Base-by-base conservation (phyloP, 2,113 vertebrate species). In the Rhodinocichla rosea region DNA sequence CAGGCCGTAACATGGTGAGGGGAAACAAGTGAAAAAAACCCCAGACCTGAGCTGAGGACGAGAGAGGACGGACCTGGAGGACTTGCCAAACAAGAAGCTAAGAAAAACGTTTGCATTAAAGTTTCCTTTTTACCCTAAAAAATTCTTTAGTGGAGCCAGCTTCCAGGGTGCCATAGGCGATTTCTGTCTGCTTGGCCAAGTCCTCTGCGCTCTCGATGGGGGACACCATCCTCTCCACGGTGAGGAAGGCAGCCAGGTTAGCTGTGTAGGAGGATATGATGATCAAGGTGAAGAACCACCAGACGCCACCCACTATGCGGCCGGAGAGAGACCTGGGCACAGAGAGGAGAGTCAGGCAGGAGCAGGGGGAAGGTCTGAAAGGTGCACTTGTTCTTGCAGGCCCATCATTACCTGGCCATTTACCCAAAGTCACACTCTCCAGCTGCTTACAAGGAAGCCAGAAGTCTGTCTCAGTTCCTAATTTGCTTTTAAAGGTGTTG, bases 201-300 rank as follows among this genome's bases (percentile, higher is more conserved):
- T 99, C 99, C 94, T 99, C 99, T 1, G 99, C 99, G 15, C 99
- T 99, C 97, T 99, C 99, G 4, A 99, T 99, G 91, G 99, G 99
- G 26, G 99, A 99, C 94, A 99, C 99, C 99, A 99, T 99, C 97
- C 99, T 99, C 96, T 99, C 99, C 92, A 99, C 99, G 0, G 99
- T 99, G 95, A 99, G 98, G 97, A 99, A 99, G 94, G 99, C 99
- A 28, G 99, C 99, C 98, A 99, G 97, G 97, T 99, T 99, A 95
- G 99, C 99, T 88, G 99, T 99, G 92, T 99, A 99, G 74, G 99
- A 99, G 27, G 99, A 99, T 96, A 99, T 99, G 98, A 99, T 99
- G 98, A 99, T 99, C 96, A 99, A 98, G 84, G 99, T 99, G 98
- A 99, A 99, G 98, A 99, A 99, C 99, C 99, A 99, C 99, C 99